Conservation (phyloP, 2,888 invertebrate genomes). For the Ligdia adustata region DNA sequence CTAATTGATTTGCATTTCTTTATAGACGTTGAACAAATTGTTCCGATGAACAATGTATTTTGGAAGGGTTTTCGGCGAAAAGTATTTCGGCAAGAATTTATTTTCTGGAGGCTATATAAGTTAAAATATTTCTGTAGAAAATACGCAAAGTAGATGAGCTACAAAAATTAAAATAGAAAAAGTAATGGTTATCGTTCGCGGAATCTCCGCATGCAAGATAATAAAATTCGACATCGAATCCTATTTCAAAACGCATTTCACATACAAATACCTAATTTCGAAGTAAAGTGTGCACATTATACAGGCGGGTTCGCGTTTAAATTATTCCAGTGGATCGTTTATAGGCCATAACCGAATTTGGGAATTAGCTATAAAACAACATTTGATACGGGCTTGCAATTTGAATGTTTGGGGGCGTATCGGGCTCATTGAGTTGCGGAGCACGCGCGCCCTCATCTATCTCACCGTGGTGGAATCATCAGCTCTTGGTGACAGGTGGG, state of each 20-base stretch:
- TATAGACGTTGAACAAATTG: too few species aligned
- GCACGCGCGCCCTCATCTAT: slow-evolving; percentile 71
- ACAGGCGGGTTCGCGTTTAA: slow-evolving; percentile 82
- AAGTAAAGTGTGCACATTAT: slow-evolving; percentile 82
- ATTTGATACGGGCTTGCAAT: slow-evolving; percentile 83
- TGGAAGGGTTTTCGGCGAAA: too few species aligned
- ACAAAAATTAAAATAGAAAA: slow-evolving; percentile 5
- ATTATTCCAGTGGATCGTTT: slow-evolving; percentile 84
- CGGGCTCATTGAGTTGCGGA: slow-evolving; percentile 76
- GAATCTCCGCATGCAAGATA: slow-evolving; percentile 51
- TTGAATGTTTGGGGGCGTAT: slow-evolving; percentile 80
- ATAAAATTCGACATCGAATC: slow-evolving; percentile 74
- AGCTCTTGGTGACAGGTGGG: slow-evolving; percentile 30
- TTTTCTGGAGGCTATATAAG: too few species aligned
- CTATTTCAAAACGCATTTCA: slow-evolving; percentile 82
- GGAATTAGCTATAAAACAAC: slow-evolving; percentile 85
- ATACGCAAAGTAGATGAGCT: background rate
- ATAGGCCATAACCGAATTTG: slow-evolving; percentile 84
- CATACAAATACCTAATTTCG: slow-evolving; percentile 84
- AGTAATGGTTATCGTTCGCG: slow-evolving; percentile 26
- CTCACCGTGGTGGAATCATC: slow-evolving; percentile 44
- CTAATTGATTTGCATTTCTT: too few species aligned
- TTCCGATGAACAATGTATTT: too few species aligned
- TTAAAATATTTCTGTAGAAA: too few species aligned
- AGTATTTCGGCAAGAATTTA: too few species aligned